A percentile compares a stretch with the other conserved stretches of the same genome.
These are phyloP conservation scores for Zaprionus africanus DNA, from an alignment of 1,140 invertebrate genomes.

Conservation along the genomic window DNA sequence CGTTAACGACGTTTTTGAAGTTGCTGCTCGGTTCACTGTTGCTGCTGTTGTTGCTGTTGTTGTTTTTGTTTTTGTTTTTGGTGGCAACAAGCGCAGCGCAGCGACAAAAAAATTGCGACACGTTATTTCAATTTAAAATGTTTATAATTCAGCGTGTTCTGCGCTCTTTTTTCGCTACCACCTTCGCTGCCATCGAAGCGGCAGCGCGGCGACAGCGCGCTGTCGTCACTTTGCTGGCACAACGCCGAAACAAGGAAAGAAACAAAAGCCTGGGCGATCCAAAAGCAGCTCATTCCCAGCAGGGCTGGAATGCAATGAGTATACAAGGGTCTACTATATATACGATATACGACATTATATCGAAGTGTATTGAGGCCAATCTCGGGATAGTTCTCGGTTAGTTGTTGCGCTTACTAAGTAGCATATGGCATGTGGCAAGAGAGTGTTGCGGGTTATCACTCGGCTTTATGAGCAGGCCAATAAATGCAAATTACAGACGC, in stretches of 20 bases:
- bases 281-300: conserved; percentile 24
- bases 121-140: conserved; percentile 83
- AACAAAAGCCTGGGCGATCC: conserved; percentile 30
- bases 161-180: conserved; percentile 38
- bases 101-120: conserved; percentile 78
- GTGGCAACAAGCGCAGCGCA: conserved; percentile 53
- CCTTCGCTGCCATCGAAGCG: conserved; percentile 36
- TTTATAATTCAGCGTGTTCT: conserved; percentile 81
- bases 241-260: conserved; percentile 43
- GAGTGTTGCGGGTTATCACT: conserved; percentile 14
- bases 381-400: background rate
- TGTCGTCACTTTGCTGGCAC: conserved; percentile 68
- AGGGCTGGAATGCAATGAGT: background rate
- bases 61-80: conserved; percentile 38
- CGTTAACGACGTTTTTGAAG: conserved; percentile 82
- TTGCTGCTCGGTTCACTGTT: conserved; percentile 52
- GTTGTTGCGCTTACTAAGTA: background rate
- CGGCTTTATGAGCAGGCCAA: conserved; percentile 39
- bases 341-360: conserved; percentile 32
- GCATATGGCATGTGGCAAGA: background rate
- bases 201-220: conserved; percentile 26
- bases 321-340: background rate
- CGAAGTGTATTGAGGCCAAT: conserved; percentile 51
- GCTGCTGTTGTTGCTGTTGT: conserved; percentile 25
- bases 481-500: conserved; percentile 78